These are phyloP conservation scores for Eucriotettix oculatus DNA, from an alignment of 2,888 invertebrate genomes.

Conservation along the genomic window DNA sequence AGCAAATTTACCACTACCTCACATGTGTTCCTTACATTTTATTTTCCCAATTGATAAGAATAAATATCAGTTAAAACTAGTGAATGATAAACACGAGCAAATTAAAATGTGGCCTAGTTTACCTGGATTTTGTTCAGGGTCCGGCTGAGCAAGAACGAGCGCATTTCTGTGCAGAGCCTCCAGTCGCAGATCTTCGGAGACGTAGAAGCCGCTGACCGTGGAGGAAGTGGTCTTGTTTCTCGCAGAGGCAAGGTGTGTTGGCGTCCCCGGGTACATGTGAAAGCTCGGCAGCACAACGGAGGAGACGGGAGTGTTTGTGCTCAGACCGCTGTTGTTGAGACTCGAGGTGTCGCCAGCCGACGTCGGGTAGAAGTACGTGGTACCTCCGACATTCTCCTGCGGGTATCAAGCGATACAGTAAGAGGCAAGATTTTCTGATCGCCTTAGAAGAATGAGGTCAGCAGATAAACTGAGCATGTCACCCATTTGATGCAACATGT, in stretches of 20 bases:
- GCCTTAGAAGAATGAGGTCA: no score
- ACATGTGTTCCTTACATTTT: no score
- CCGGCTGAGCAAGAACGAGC: constrained; percentile 56
- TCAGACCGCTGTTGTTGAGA: constrained; percentile 1
- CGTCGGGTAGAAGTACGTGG: constrained; percentile 82
- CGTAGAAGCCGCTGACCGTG: constrained; percentile 48
- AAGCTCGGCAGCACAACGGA: constrained; percentile 18
- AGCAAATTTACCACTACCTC: no score
- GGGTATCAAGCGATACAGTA: no score
- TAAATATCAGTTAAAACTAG: not conserved
- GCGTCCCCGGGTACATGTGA: constrained; percentile 47
- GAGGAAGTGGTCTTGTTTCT: constrained; percentile 14
- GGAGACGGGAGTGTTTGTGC: constrained; percentile 5
- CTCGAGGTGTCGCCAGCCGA: constrained; percentile 15
- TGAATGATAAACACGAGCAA: not conserved
- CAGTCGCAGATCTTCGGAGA: constrained; percentile 65
- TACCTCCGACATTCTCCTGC: constrained; percentile 83
- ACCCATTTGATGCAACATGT: no score
- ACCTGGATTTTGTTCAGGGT: constrained; percentile 42
- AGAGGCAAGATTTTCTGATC: no score
- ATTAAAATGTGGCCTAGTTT: not conserved
- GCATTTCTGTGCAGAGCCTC: constrained; percentile 63
- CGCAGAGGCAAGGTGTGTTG: constrained; percentile 35
- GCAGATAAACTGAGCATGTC: no score
- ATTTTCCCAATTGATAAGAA: no score